phyloP scores from a whole-genome alignment of 2,113 vertebrate genomes.

The Ptilonorhynchus violaceus region DNA sequence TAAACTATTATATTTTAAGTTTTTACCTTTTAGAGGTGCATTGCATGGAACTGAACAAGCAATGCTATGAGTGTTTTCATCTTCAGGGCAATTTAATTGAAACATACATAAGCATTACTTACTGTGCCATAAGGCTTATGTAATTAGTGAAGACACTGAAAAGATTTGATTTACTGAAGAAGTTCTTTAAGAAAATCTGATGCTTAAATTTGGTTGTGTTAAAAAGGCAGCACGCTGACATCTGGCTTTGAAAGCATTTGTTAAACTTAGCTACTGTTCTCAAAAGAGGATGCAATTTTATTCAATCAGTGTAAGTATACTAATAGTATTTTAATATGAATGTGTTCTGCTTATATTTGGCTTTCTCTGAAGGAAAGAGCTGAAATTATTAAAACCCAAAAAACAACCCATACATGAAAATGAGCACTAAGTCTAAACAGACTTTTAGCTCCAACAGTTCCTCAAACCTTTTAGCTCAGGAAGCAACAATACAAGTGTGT shows the following conservation, averaged over 20 bases:
- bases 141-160: background rate
- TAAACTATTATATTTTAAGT: background rate
- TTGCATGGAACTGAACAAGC: background rate
- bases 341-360: background rate
- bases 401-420: background rate
- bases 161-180: background rate
- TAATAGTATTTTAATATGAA: background rate
- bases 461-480: background rate
- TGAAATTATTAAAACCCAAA: background rate
- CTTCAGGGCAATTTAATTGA: background rate
- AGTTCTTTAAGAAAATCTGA: background rate
- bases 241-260: background rate
- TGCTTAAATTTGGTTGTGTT: background rate
- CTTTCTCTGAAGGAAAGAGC: background rate
- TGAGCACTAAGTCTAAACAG: background rate
- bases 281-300: background rate
- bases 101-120: background rate
- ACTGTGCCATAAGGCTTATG: background rate
- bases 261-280: background rate
- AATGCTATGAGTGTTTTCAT: background rate
- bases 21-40: background rate
- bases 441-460: background rate
- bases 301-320: background rate
- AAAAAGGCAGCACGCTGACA: background rate
- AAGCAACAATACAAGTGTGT: background rate